Conservation (phyloP, 1,140 invertebrate genomes). For the Rhizoglyphus robini region DNA sequence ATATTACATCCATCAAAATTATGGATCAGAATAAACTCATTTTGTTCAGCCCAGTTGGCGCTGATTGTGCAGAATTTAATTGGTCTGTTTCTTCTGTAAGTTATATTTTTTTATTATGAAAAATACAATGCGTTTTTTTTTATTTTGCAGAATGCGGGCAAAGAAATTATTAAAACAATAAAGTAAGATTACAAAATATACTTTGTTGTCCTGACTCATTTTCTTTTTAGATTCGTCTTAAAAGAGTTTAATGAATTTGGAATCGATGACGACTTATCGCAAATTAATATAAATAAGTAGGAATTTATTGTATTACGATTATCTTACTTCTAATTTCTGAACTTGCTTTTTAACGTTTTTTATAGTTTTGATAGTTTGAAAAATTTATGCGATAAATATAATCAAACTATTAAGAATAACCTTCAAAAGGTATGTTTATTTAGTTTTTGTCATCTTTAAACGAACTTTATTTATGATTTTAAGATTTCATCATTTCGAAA, state of each 20-base stretch:
- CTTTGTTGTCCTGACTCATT: background rate
- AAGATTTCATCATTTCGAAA: conserved; percentile 52
- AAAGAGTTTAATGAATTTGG: conserved; percentile 87
- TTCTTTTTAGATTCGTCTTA: conserved; percentile 64
- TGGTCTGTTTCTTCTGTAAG: conserved; percentile 84
- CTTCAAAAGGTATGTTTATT: conserved; percentile 67
- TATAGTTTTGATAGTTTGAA: conserved; percentile 93
- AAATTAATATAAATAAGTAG: conserved; percentile 63
- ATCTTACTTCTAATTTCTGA: conserved; percentile 27
- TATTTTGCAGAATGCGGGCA: conserved; percentile 60
- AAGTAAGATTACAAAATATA: conserved; percentile 38
- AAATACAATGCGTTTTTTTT: conserved; percentile 24
- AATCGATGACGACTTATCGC: conserved; percentile 75
- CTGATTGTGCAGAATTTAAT: conserved; percentile 76
- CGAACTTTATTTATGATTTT: conserved; percentile 19
- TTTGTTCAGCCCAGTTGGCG: conserved; percentile 84
- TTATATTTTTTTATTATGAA: conserved; percentile 29
- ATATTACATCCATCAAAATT: background rate
- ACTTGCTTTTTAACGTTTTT: too few species aligned
- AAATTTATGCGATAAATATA: conserved; percentile 82
- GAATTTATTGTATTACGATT: background rate
- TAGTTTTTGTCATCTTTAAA: conserved; percentile 17
- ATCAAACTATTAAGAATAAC: conserved; percentile 83
- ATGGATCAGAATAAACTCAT: conserved; percentile 38
- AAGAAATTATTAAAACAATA: conserved; percentile 80